Evolutionary conservation across 2,113 vertebrate genomes (phyloP), one percentile per base, ranked within the genome.

Genomic region (Rhadina sibilatrix): DNA sequence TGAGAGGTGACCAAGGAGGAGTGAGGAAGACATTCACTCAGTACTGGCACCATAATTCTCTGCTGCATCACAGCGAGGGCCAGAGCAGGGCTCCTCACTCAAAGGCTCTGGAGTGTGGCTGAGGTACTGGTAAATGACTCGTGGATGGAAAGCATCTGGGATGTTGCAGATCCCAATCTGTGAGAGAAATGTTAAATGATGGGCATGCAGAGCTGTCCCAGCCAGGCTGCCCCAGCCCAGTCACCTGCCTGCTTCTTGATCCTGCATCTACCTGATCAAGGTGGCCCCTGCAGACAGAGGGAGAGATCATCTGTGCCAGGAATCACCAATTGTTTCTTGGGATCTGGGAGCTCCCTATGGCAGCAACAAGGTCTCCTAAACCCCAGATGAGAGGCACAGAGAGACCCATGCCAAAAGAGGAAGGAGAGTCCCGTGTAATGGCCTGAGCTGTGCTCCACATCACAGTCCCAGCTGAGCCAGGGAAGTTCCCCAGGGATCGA

Each of bases 401-500:
- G 44, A 61, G 16, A 56, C 1, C 14, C 12, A 11, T 33, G 38
- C 8, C 57, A 14, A 16, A 46, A 59, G 56, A 83, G 28, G 21
- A 12, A 72, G 64, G 37, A 60, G 28, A 64, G 9, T 44, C n/a
- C 47, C 22, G 9, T 2, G 2, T 57, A 72, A n/a, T 38, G 30
- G 9, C 57, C 53, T 40, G 65, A 44, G 23, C 59, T 0, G 0
- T 31, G 30, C 3, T 65, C 56, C 40, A 38, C 23, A 38, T 10
- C 23, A 17, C 17, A 14, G 4, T 20, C 35, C 9, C 22, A 44
- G 21, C 16, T 61, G 46, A 78, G 28, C 31, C 3, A 0, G 23
- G 11, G 15, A 3, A 53, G 20, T 7, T 5, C 57, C 57, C 63
- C 5, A 1, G 17, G 47, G 44, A 54, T 6, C 0, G 0, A 10